phyloP scores from a whole-genome alignment of 2,113 vertebrate species.

The Phoenicopterus ruber region DNA sequence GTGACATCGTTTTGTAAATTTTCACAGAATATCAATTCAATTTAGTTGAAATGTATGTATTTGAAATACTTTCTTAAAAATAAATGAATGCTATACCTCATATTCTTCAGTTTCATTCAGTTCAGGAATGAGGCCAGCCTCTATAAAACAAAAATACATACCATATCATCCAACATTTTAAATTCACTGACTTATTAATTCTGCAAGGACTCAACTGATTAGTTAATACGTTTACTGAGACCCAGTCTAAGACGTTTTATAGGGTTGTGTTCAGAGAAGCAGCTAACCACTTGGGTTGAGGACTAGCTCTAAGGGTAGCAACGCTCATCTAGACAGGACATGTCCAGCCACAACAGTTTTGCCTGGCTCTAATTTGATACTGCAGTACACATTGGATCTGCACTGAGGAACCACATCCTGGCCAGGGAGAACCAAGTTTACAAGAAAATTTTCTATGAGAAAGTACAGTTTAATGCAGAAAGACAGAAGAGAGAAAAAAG shows the following conservation, averaged over 20 bases:
- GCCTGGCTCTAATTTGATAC: neutral
- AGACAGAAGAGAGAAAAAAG: neutral
- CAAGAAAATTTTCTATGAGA: accelerated
- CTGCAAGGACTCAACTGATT: neutral
- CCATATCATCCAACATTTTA: conserved; percentile 40
- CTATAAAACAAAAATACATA: conserved; percentile 76
- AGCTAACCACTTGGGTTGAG: neutral
- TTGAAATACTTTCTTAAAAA: conserved; percentile 1
- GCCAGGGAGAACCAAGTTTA: neutral
- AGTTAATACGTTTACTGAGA: neutral
- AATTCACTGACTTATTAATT: neutral
- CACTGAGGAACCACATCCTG: neutral
- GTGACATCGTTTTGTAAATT: neutral
- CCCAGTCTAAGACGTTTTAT: neutral
- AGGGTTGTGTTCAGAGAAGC: neutral
- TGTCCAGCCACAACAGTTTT: neutral
- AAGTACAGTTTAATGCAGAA: neutral
- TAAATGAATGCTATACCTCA: conserved; percentile 71
- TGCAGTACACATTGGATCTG: neutral
- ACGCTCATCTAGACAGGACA: neutral
- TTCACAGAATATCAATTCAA: neutral
- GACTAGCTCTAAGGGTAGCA: neutral
- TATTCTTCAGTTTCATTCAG: conserved; percentile 79
- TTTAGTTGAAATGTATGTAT: neutral
- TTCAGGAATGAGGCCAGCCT: conserved; percentile 74